phyloP scores from a whole-genome alignment of 2,888 invertebrate species.

The Drosophila pseudotalamancana region DNA sequence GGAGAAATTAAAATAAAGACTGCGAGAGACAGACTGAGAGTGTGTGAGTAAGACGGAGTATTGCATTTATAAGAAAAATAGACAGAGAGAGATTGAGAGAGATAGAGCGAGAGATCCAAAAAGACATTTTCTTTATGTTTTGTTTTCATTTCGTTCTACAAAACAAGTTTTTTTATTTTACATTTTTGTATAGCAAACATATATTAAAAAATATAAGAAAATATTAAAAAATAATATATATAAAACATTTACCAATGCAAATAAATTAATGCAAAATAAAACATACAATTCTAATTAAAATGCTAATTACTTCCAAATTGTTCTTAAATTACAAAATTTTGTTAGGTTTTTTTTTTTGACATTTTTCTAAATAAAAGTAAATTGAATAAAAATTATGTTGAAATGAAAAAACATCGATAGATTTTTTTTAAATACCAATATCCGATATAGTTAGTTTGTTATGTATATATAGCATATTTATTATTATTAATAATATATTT shows the following conservation, averaged over 20 bases:
- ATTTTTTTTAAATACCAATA: conserved; percentile 67
- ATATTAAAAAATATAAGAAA: not conserved
- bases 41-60: conserved; percentile 9
- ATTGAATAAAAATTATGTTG: conserved; percentile 15
- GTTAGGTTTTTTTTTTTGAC: not conserved
- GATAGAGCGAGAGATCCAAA: conserved; percentile 82
- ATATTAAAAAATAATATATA: conserved; percentile 2
- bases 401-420: conserved; percentile 66
- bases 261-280: conserved; percentile 25
- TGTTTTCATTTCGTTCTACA: conserved; percentile 49
- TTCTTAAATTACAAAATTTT: conserved; percentile 15
- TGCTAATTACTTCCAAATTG: conserved; percentile 26
- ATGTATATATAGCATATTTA: conserved; percentile 52
- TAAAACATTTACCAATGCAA: conserved; percentile 49
- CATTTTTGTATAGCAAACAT: conserved; percentile 52
- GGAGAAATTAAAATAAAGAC: conserved; percentile 5
- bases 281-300: conserved; percentile 47
- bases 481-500: conserved; percentile 35
- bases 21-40: conserved; percentile 21
- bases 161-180: conserved; percentile 61
- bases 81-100: conserved; percentile 30
- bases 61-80: conserved; percentile 19
- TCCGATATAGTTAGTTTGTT: conserved; percentile 57
- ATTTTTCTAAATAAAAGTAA: conserved; percentile 5
- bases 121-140: conserved; percentile 82